phyloP scores from a whole-genome alignment of 2,797 vertebrate species.

The Leptoclinus maculatus region DNA sequence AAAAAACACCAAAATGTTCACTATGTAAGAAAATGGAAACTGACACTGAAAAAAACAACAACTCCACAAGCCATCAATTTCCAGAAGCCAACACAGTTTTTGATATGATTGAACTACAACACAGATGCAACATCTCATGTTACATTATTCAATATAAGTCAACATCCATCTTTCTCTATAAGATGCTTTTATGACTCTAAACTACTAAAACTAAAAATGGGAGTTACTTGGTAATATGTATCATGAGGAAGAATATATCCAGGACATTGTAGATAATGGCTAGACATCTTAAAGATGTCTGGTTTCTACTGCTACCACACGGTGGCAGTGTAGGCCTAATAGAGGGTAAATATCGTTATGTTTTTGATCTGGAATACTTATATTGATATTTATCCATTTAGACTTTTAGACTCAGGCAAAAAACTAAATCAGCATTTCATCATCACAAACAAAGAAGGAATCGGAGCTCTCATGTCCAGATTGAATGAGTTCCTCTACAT shows the following conservation, averaged over 20 bases:
- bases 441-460: not conserved
- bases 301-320: constrained; percentile 39
- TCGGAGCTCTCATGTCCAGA: not conserved
- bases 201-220: not conserved
- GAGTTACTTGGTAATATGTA: not conserved
- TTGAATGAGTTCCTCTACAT: too few species aligned
- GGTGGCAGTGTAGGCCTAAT: constrained; percentile 56
- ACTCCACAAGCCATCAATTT: not conserved
- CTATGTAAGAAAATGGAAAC: not conserved
- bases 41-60: not conserved
- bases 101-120: not conserved
- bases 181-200: not conserved
- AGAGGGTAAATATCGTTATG: not conserved
- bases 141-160: not conserved
- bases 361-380: not conserved
- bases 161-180: not conserved
- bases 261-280: not conserved
- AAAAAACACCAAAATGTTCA: not conserved
- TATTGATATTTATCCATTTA: not conserved
- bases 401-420: not conserved
- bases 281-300: not conserved
- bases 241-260: not conserved
- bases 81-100: not conserved
- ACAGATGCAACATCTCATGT: not conserved
- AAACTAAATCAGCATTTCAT: constrained; percentile 11